Evolutionary conservation across 2,888 invertebrate genomes (phyloP).

Genomic region (Hedychridium roseum): DNA sequence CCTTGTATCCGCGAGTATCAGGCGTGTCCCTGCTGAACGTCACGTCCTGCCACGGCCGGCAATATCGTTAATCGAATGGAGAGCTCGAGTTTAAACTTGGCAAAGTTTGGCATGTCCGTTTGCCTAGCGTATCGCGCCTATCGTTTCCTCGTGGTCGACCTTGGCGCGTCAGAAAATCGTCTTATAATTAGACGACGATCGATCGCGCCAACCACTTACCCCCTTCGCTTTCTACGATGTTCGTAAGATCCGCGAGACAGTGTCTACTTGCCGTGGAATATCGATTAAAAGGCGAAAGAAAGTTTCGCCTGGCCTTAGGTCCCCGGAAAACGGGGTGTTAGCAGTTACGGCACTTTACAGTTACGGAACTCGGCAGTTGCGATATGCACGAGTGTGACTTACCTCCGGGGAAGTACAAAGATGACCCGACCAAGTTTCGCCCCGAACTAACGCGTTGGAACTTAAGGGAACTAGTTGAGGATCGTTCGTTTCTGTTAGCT

Average conservation of each 20-base stretch:
- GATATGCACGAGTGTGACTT: constrained; percentile 44
- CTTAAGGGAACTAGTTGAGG: constrained; percentile 43
- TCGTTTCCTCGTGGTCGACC: constrained; percentile 25
- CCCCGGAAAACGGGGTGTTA: constrained; percentile 38
- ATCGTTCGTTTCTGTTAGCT: constrained; percentile 47
- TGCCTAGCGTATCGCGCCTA: too few relatives aligned
- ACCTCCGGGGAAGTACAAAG: constrained; percentile 40
- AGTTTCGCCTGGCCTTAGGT: too few relatives aligned
- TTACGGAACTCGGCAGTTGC: constrained; percentile 34
- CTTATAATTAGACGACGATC: constrained; percentile 18
- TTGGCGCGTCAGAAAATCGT: constrained; percentile 21
- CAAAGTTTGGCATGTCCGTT: too few relatives aligned
- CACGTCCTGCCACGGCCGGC: too few relatives aligned
- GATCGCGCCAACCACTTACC: constrained; percentile 1
- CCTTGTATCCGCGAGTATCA: too few relatives aligned
- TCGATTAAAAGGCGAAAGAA: too few relatives aligned
- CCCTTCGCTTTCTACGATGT: background rate
- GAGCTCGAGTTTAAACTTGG: too few relatives aligned
- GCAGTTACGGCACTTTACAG: constrained; percentile 38
- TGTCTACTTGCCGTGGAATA: too few relatives aligned
- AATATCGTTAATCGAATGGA: too few relatives aligned
- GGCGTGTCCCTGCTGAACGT: too few relatives aligned
- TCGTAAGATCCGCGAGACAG: background rate
- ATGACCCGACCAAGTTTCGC: constrained; percentile 40
- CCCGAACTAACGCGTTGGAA: constrained; percentile 31